Conservation (phyloP, 2,797 vertebrate genomes). For the Tapirus indicus region DNA sequence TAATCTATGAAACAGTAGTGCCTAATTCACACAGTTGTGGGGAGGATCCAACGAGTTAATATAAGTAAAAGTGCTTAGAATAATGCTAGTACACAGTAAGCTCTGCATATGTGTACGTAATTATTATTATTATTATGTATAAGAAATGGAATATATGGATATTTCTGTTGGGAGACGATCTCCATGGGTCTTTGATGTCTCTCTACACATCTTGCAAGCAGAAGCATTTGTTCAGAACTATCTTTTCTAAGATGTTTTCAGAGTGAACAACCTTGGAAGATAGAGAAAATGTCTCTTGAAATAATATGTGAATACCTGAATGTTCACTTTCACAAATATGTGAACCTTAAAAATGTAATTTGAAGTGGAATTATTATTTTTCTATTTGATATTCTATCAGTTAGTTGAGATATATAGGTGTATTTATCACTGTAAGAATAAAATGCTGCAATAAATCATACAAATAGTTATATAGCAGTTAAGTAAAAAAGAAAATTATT, state of each 20-base stretch:
- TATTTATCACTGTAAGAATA: not conserved
- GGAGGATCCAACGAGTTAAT: not conserved
- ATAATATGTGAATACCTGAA: not conserved
- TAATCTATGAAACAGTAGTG: not conserved
- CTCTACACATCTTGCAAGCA: not conserved
- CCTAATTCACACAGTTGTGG: not conserved
- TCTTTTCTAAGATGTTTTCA: conserved; percentile 15
- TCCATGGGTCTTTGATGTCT: not conserved
- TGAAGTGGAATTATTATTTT: not conserved
- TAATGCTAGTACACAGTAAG: not conserved
- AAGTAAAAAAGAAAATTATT: not conserved
- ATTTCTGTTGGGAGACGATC: conserved; percentile 12
- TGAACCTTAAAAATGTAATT: conserved; percentile 34
- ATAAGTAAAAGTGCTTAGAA: conserved; percentile 10
- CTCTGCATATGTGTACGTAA: not conserved
- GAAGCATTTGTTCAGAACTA: not conserved
- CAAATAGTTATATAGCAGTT: not conserved
- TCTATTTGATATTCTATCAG: conserved; percentile 31
- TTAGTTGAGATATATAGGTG: not conserved
- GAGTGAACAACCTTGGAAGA: not conserved
- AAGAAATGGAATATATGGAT: not conserved
- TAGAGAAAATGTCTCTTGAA: not conserved
- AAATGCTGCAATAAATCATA: not conserved
- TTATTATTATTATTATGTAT: not conserved
- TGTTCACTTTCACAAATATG: not conserved